Conservation (phyloP, 2,888 invertebrate genomes). For the Drosophila stalkeri region DNA sequence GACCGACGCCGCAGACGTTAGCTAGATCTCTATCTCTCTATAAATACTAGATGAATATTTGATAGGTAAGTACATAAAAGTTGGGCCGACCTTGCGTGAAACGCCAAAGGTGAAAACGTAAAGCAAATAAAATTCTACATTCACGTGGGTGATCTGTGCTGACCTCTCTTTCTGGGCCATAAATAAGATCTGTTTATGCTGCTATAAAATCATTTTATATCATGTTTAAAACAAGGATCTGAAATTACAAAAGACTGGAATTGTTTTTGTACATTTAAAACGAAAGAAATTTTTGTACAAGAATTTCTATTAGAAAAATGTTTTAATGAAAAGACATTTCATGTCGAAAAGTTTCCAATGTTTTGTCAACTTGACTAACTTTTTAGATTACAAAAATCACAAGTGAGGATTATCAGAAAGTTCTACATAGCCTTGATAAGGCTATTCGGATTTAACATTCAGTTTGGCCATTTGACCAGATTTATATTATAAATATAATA, state of each 20-base stretch:
- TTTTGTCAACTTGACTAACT: no score
- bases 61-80: slow-evolving; percentile 74
- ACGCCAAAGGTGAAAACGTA: slow-evolving; percentile 68
- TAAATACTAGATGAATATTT: slow-evolving; percentile 64
- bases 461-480: no score
- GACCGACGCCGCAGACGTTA: slow-evolving; percentile 47
- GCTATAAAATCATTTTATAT: slow-evolving; percentile 34
- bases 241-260: background rate
- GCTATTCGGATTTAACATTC: no score
- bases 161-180: slow-evolving; percentile 35
- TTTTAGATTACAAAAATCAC: no score
- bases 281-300: background rate
- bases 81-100: slow-evolving; percentile 63
- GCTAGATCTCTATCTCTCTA: slow-evolving; percentile 55
- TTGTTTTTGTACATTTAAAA: background rate
- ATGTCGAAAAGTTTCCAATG: no score
- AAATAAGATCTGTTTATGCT: slow-evolving; percentile 58
- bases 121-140: slow-evolving; percentile 26
- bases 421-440: background rate
- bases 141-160: slow-evolving; percentile 42
- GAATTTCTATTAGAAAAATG: background rate
- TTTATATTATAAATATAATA: background rate
- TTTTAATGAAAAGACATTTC: no score
- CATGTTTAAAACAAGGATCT: background rate
- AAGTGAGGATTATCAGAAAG: background rate